Percentiles rank a stretch among this genome's conserved stretches.
These are phyloP conservation scores for Rotaria macrura DNA, from an alignment of 2,888 invertebrate genomes.

Conservation along the genomic window DNA sequence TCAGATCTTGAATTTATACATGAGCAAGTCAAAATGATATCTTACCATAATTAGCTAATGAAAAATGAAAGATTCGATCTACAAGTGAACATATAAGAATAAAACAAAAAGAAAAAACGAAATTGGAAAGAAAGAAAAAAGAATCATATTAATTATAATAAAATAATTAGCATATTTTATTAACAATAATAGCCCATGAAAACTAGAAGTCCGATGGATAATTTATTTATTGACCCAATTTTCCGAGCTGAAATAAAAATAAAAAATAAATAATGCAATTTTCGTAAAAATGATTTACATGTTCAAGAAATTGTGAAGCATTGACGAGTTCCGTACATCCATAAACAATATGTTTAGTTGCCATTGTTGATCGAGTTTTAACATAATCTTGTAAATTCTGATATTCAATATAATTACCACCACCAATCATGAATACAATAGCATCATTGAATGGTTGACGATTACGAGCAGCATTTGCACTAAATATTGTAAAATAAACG, in stretches of 20 bases:
- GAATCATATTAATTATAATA: not conserved
- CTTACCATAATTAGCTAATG: not conserved
- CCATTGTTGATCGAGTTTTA: conserved; percentile 55
- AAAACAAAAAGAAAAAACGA: not conserved
- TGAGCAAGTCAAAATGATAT: not conserved
- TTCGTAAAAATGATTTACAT: conserved; percentile 45
- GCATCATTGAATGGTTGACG: conserved; percentile 51
- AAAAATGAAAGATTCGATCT: not conserved
- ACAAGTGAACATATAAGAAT: not conserved
- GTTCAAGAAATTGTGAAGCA: conserved; percentile 83
- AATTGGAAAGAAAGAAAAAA: not conserved
- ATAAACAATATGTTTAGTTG: conserved; percentile 60
- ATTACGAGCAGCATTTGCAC: conserved; percentile 42
- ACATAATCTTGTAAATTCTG: conserved; percentile 91
- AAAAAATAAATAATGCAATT: not conserved
- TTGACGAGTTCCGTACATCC: conserved; percentile 87
- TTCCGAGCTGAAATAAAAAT: not conserved
- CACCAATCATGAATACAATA: conserved; percentile 54
- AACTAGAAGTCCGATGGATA: not conserved
- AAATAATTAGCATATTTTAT: not conserved
- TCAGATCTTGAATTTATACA: not conserved
- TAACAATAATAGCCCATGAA: not conserved
- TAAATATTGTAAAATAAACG: conserved; percentile 26
- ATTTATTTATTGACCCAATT: not conserved
- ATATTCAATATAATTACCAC: conserved; percentile 92